Percentiles rank a stretch among this genome's conserved stretches.
Evolutionary conservation across 2,113 vertebrate species (phyloP).

Genomic region (Dipodomys merriami): DNA sequence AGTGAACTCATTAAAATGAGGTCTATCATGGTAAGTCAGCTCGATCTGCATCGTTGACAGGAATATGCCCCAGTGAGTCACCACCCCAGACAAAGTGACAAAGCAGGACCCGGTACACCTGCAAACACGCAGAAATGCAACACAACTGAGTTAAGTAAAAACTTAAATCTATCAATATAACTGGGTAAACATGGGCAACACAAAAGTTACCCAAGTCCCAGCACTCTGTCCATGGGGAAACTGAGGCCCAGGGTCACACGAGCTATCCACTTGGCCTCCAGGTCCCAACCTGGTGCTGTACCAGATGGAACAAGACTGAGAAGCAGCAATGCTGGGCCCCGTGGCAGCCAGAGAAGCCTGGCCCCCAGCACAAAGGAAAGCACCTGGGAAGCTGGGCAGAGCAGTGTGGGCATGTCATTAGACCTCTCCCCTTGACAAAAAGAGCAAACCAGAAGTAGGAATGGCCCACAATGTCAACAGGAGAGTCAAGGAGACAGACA

Average conservation of each 20-base stretch:
- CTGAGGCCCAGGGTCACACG: neutral
- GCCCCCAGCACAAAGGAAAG: neutral
- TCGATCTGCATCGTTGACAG: neutral
- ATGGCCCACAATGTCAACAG: neutral
- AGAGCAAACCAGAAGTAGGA: neutral
- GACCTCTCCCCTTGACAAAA: neutral
- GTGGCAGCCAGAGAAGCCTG: fast-evolving
- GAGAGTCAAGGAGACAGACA: neutral
- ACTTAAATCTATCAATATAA: too few relatives aligned
- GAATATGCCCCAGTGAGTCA: fast-evolving
- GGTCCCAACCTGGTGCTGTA: neutral
- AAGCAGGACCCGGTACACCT: too few relatives aligned
- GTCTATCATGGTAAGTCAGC: neutral
- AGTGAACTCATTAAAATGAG: neutral
- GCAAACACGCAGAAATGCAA: too few relatives aligned
- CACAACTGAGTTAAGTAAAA: too few relatives aligned
- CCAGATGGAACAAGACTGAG: fast-evolving
- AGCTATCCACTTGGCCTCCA: neutral
- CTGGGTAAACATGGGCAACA: neutral
- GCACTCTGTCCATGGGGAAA: neutral
- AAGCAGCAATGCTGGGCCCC: neutral
- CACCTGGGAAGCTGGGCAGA: neutral
- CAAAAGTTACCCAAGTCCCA: neutral
- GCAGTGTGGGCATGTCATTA: too few relatives aligned
- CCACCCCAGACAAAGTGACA: neutral